Conservation (phyloP, 2,797 vertebrate genomes). For the Acrossocheilus wenchowensis region DNA sequence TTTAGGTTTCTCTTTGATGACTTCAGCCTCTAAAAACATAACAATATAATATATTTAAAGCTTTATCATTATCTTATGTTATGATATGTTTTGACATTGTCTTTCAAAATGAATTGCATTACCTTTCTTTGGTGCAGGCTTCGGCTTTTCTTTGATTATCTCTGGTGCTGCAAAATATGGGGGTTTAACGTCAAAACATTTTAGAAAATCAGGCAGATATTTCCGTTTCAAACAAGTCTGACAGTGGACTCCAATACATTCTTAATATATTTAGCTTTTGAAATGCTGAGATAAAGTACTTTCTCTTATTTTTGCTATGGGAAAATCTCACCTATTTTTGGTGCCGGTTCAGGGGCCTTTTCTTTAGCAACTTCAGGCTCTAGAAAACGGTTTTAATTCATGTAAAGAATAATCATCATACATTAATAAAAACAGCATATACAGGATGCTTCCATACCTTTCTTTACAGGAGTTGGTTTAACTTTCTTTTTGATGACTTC, state of each 20-base stretch:
- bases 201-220: not conserved
- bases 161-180: conserved; percentile 31
- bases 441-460: conserved; percentile 57
- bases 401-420: not conserved
- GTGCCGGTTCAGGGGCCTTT: conserved; percentile 17
- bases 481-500: conserved; percentile 48
- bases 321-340: conserved; percentile 30
- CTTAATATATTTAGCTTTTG: not conserved
- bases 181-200: conserved; percentile 3
- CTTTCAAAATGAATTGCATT: not conserved
- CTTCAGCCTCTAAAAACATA: conserved; percentile 21
- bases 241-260: not conserved
- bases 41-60: not conserved
- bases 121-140: conserved; percentile 43
- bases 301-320: not conserved
- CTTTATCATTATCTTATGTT: too few species aligned
- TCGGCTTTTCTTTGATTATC: conserved; percentile 44
- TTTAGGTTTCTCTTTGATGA: conserved; percentile 52
- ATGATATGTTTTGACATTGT: too few species aligned
- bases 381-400: conserved; percentile 2
- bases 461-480: conserved; percentile 62
- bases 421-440: not conserved
- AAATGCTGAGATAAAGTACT: not conserved
- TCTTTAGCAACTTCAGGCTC: conserved; percentile 39
- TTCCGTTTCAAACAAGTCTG: not conserved